Conservation (phyloP, 2,113 vertebrate genomes). For the Strix uralensis region DNA sequence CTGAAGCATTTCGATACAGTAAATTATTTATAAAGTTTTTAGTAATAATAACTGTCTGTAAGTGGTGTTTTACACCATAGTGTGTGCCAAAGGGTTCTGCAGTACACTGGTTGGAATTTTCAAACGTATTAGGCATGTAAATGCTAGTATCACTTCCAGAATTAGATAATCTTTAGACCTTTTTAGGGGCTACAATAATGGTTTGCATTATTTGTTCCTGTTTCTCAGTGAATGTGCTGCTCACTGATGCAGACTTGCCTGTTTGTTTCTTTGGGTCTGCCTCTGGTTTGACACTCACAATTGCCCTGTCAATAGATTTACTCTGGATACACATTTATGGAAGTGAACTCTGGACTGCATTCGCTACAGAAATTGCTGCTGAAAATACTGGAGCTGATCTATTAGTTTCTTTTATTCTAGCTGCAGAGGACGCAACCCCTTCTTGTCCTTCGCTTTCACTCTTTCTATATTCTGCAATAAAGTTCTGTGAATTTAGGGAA, state of each 20-base stretch:
- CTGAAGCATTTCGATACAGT: not conserved
- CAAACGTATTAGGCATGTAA: fast-evolving
- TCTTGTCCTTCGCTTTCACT: not conserved
- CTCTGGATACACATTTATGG: not conserved
- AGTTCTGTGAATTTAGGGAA: not conserved
- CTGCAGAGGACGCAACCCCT: not conserved
- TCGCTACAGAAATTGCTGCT: not conserved
- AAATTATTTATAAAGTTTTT: not conserved
- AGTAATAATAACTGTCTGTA: not conserved
- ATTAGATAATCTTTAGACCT: not conserved
- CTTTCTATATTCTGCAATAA: not conserved
- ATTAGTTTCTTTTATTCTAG: not conserved
- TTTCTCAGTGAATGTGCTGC: not conserved
- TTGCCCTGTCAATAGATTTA: not conserved
- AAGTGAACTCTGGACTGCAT: not conserved
- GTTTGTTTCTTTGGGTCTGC: not conserved
- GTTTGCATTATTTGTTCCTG: not conserved
- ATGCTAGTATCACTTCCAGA: not conserved
- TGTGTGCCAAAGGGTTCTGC: not conserved
- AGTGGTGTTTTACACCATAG: not conserved
- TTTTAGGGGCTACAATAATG: not conserved
- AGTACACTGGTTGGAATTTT: not conserved
- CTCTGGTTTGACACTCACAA: not conserved
- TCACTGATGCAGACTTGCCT: not conserved
- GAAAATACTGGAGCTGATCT: not conserved